A percentile compares a stretch with the other conserved stretches of the same genome.
phyloP scores from a whole-genome alignment of 2,113 vertebrate species.

The Alouatta palliata region DNA sequence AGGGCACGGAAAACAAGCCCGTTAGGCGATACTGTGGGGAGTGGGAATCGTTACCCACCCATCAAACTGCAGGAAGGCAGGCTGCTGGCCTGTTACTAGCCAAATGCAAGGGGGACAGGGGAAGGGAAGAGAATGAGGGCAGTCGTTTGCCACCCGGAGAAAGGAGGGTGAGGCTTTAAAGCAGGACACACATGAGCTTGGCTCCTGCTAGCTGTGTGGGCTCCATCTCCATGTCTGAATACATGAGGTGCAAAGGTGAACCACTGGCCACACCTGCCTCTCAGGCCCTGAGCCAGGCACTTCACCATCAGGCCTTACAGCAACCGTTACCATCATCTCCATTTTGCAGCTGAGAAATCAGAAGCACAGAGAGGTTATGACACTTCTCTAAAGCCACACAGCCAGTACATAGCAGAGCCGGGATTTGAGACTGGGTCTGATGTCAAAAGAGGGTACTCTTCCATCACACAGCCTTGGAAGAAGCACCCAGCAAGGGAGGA shows the following conservation, averaged over 20 bases:
- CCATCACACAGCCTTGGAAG: accelerated
- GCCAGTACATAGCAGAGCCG: neutral
- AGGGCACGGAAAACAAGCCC: neutral
- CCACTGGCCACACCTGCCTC: accelerated
- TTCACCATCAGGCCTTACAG: accelerated
- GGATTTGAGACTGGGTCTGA: neutral
- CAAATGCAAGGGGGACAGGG: too few species aligned
- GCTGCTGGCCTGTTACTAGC: neutral
- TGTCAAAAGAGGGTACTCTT: accelerated
- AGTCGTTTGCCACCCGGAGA: accelerated
- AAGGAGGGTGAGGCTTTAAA: accelerated
- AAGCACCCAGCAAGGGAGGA: accelerated
- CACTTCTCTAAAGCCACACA: neutral
- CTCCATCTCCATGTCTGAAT: neutral
- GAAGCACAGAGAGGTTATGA: neutral
- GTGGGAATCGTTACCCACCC: accelerated
- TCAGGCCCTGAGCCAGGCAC: neutral
- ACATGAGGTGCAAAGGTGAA: accelerated
- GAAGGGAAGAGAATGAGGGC: neutral
- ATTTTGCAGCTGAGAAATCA: neutral
- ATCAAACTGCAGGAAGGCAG: accelerated
- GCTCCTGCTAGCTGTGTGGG: neutral
- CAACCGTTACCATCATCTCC: accelerated
- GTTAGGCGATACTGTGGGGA: neutral
- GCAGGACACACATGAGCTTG: accelerated